phyloP scores from a whole-genome alignment of 2,797 vertebrate species.

The Lacerta agilis region DNA sequence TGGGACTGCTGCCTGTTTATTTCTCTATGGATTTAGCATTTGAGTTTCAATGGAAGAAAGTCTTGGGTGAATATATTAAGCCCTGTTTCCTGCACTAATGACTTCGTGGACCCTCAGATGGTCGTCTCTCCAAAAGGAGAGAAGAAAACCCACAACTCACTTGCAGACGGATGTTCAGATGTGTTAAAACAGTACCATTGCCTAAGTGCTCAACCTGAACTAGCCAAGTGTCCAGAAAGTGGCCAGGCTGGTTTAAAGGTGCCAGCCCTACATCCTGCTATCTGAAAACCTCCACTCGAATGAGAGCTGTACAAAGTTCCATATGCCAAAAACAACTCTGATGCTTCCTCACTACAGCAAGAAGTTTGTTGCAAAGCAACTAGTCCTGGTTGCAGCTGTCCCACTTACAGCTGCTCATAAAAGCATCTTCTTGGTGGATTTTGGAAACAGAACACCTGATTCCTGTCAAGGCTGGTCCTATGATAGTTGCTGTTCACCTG shows the following conservation, averaged over 20 bases:
- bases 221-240: not conserved
- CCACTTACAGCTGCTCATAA: not conserved
- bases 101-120: not conserved
- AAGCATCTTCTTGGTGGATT: not conserved
- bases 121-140: not conserved
- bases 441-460: not conserved
- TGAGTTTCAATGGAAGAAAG: not conserved
- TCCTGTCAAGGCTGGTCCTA: not conserved
- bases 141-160: not conserved
- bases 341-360: not conserved
- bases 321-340: not conserved
- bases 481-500: not conserved
- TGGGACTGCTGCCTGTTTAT: not conserved
- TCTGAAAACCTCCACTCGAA: not conserved
- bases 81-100: not conserved
- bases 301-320: not conserved
- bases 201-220: not conserved
- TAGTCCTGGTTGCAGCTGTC: not conserved
- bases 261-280: not conserved
- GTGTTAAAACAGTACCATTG: not conserved
- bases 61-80: not conserved
- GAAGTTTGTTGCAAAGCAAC: not conserved
- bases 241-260: not conserved
- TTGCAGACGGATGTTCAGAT: not conserved
- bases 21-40: not conserved